These are phyloP conservation scores for Cinclus cinclus DNA, from an alignment of 2,113 vertebrate species.

Conservation along the genomic window DNA sequence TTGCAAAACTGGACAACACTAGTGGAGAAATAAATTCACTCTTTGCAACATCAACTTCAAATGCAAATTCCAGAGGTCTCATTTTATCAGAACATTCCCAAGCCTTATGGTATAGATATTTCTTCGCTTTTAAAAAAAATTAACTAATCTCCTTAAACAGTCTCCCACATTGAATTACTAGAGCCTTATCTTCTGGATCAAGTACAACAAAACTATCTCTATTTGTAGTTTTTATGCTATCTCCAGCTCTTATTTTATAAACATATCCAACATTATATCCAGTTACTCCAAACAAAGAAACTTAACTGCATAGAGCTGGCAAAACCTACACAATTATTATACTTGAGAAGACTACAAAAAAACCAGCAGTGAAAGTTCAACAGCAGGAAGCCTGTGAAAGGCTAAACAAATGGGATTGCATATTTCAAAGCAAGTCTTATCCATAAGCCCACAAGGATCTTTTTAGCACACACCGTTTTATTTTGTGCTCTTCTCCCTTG, in stretches of 20 bases:
- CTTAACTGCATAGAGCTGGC: background rate
- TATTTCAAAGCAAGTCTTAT: background rate
- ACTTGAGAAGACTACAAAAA: background rate
- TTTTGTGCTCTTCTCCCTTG: background rate
- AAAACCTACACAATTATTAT: background rate
- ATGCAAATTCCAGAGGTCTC: background rate
- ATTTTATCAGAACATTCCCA: background rate
- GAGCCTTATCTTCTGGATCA: background rate
- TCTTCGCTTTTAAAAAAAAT: background rate
- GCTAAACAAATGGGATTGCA: background rate
- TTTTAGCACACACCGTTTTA: rapidly evolving
- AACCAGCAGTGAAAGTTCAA: background rate
- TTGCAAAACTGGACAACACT: background rate
- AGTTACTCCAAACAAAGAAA: constrained; percentile 11
- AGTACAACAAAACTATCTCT: background rate
- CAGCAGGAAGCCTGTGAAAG: background rate
- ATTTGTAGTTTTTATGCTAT: background rate
- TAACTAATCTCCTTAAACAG: background rate
- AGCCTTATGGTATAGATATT: background rate
- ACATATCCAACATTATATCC: background rate
- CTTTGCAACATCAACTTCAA: background rate
- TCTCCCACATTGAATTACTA: background rate
- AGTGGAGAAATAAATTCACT: background rate
- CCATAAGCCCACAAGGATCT: background rate
- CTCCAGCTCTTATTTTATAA: constrained; percentile 3